Evolutionary conservation across 2,797 vertebrate genomes (phyloP).

Genomic region (Gambusia yucatana): DNA sequence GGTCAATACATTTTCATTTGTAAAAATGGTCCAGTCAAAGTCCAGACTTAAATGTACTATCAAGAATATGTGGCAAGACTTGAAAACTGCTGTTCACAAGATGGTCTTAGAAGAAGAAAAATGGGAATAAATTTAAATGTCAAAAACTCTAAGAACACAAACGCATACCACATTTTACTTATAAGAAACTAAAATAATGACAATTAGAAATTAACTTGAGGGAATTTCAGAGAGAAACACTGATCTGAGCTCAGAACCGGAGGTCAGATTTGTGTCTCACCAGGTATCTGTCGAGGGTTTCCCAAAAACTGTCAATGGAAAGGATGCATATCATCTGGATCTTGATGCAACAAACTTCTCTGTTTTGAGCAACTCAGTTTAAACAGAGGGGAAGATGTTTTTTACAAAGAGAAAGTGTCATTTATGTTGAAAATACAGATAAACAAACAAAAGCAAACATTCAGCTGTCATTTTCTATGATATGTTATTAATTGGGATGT

Average conservation of each 20-base stretch:
- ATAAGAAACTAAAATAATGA: background rate
- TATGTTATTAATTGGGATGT: constrained; percentile 12
- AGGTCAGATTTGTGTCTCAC: constrained; percentile 99
- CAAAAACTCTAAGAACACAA: background rate
- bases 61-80: background rate
- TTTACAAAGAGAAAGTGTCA: constrained; percentile 9
- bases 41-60: background rate
- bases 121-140: background rate
- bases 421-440: constrained; percentile 7
- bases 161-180: background rate
- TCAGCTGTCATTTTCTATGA: constrained; percentile 56
- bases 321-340: no score
- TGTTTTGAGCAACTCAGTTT: constrained; percentile 1
- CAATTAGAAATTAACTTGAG: constrained; percentile 31
- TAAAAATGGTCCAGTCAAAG: background rate
- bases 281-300: constrained; percentile 87
- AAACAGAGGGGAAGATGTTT: background rate
- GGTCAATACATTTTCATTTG: background rate
- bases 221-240: constrained; percentile 37
- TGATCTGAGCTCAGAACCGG: constrained; percentile 88
- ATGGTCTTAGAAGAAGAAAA: background rate
- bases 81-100: background rate
- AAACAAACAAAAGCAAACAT: constrained; percentile 47
- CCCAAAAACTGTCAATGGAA: background rate
- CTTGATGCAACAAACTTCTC: constrained; percentile 5